phyloP scores from a whole-genome alignment of 2,113 vertebrate genomes.

The Phainopepla nitens region DNA sequence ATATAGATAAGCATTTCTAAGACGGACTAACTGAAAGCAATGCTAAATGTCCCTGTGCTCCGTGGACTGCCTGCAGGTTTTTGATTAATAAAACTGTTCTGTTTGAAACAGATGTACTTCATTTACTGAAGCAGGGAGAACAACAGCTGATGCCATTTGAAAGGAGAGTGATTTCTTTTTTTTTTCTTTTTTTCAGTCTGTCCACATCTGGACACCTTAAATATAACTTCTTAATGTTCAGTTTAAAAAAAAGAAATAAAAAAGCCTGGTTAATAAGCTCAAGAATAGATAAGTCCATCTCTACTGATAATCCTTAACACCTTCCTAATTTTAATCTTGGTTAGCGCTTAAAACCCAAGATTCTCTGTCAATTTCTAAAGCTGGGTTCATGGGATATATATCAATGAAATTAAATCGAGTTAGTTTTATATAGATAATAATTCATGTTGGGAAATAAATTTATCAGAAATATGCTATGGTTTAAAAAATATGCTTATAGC shows the following conservation, averaged over 20 bases:
- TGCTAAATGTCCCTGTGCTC: background rate
- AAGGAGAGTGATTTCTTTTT: background rate
- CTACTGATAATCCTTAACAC: background rate
- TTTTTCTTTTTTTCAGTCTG: background rate
- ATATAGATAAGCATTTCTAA: constrained; percentile 15
- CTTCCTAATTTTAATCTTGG: background rate
- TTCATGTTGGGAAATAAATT: background rate
- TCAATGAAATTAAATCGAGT: background rate
- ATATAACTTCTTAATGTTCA: background rate
- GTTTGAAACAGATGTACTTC: background rate
- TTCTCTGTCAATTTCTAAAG: background rate
- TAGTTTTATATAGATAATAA: background rate
- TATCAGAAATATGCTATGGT: background rate
- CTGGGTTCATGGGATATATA: background rate
- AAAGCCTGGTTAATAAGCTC: background rate
- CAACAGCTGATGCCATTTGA: background rate
- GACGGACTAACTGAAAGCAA: background rate
- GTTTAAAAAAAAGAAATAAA: background rate
- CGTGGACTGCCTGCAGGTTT: background rate
- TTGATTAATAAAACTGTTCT: background rate
- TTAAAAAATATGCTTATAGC: background rate
- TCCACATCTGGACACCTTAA: background rate
- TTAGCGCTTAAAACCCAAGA: background rate
- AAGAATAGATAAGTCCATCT: background rate
- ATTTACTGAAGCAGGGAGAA: background rate